These are phyloP conservation scores for Psix sp. DNA, from an alignment of 1,140 invertebrate species.

Conservation along the genomic window DNA sequence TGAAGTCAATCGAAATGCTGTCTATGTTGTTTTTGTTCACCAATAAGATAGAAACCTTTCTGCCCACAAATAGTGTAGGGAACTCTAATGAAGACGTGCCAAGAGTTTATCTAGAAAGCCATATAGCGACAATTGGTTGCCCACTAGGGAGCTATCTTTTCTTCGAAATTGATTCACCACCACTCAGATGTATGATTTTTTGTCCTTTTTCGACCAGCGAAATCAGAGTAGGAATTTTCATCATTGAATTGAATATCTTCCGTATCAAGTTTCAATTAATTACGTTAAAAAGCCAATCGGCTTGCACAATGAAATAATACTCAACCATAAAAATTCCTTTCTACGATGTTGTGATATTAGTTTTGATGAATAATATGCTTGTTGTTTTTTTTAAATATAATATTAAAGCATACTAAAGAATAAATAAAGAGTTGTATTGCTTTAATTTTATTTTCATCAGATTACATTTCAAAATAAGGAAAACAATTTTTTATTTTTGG, in stretches of 20 bases:
- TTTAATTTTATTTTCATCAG: too few species aligned
- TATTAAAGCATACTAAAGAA: too few species aligned
- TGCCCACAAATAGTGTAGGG: slow-evolving; percentile 49
- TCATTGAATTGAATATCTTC: slow-evolving; percentile 38
- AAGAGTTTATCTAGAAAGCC: slow-evolving; percentile 61
- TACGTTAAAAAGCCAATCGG: neutral
- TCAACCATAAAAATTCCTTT: neutral
- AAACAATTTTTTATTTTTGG: too few species aligned
- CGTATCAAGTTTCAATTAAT: slow-evolving; percentile 7
- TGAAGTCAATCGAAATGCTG: slow-evolving; percentile 23
- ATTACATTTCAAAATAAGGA: too few species aligned
- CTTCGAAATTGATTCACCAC: slow-evolving; percentile 57
- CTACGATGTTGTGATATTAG: too few species aligned
- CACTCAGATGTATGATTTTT: slow-evolving; percentile 54
- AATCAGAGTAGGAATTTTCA: slow-evolving; percentile 44
- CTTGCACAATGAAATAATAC: too few species aligned
- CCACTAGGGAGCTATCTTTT: slow-evolving; percentile 56
- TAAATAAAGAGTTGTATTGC: too few species aligned
- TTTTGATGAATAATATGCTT: too few species aligned
- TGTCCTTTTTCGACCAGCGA: slow-evolving; percentile 4
- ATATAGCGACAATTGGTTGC: slow-evolving; percentile 58
- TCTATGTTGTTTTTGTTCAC: slow-evolving; percentile 51
- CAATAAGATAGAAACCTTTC: slow-evolving; percentile 54
- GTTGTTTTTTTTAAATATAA: too few species aligned
- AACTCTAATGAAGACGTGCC: slow-evolving; percentile 61